Evolutionary conservation across 2,113 vertebrate species (phyloP).

Genomic region (Psophia crepitans): DNA sequence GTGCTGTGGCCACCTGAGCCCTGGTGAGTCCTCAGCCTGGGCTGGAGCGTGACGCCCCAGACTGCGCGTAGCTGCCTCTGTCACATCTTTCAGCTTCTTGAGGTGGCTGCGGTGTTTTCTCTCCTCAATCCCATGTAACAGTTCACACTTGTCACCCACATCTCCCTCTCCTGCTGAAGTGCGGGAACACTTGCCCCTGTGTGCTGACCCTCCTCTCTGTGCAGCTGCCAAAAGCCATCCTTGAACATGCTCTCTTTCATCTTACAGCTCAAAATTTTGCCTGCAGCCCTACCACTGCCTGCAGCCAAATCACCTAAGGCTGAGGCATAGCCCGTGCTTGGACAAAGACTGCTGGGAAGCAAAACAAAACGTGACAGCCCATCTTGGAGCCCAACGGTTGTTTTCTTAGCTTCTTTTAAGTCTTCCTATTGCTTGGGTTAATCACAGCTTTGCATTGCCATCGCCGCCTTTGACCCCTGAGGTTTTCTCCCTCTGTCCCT

Average conservation of each 20-base stretch:
- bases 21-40: no score
- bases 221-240: not conserved
- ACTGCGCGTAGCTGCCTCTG: not conserved
- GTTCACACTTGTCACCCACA: not conserved
- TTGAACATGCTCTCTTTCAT: not conserved
- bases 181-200: not conserved
- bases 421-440: not conserved
- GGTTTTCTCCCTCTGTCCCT: not conserved
- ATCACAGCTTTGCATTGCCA: not conserved
- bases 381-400: not conserved
- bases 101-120: not conserved
- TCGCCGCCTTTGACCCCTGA: not conserved
- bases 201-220: not conserved
- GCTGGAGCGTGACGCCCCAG: not conserved
- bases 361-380: not conserved
- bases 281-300: not conserved
- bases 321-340: not conserved
- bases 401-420: not conserved
- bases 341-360: not conserved
- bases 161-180: not conserved
- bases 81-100: no score
- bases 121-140: not conserved
- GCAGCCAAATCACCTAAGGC: not conserved
- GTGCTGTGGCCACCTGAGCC: not conserved
- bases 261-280: not conserved